Conservation (phyloP, 2,888 invertebrate species). For the Ligdia adustata region DNA sequence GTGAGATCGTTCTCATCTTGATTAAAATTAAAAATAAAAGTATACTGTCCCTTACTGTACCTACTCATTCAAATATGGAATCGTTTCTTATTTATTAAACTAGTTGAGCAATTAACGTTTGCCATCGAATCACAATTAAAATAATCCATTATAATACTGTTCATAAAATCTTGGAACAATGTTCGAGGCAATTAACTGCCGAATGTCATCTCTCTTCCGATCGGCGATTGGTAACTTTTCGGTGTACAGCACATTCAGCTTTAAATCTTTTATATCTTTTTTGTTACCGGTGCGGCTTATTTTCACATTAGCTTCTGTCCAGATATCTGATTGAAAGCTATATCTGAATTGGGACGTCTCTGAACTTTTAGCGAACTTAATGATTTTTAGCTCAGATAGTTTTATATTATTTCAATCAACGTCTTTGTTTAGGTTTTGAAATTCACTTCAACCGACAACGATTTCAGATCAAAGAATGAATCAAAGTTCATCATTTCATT, state of each 20-base stretch:
- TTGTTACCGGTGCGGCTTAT: constrained; percentile 4
- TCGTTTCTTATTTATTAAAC: too few relatives aligned
- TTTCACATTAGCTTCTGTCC: constrained; percentile 2
- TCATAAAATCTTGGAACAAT: constrained; percentile 33
- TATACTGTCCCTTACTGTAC: too few relatives aligned
- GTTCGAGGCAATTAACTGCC: constrained; percentile 29
- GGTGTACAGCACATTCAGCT: constrained; percentile 3
- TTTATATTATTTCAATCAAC: not conserved
- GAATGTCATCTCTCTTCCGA: constrained; percentile 30
- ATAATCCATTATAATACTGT: constrained; percentile 29
- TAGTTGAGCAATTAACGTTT: too few relatives aligned
- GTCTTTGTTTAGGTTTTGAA: constrained; percentile 2
- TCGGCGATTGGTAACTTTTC: constrained; percentile 12
- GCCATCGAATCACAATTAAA: too few relatives aligned
- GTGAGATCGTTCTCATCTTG: constrained; percentile 9
- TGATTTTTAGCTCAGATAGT: not conserved
- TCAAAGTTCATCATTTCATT: constrained; percentile 3
- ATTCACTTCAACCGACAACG: not conserved
- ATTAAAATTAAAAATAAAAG: constrained; percentile 8
- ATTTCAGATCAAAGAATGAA: constrained; percentile 5
- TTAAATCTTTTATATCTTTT: constrained; percentile 21
- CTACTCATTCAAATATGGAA: too few relatives aligned
- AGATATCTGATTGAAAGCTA: not conserved
- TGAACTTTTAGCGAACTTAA: not conserved
- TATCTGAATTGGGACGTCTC: not conserved